Conservation (phyloP, 2,888 invertebrate species). For the Coelogynopora nodosa region DNA sequence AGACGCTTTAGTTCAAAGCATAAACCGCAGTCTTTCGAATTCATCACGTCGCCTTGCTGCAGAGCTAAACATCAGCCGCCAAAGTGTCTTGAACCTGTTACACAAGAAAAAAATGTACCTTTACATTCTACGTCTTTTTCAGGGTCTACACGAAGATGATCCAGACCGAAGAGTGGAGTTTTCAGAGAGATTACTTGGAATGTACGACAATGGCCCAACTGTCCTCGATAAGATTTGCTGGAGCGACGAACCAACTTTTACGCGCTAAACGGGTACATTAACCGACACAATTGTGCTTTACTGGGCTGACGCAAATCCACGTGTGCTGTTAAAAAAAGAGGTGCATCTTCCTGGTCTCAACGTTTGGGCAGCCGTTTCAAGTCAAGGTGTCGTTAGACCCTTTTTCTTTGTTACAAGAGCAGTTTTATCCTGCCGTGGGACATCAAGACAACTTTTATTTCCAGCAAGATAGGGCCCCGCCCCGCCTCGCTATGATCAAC, state of each 20-base stretch:
- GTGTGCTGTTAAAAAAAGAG: too few species aligned
- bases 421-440: too few species aligned
- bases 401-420: too few species aligned
- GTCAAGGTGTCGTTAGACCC: too few species aligned
- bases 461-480: too few species aligned
- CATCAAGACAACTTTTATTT: too few species aligned
- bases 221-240: background rate
- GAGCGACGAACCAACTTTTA: background rate
- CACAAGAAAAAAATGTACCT: background rate
- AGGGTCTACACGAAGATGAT: background rate
- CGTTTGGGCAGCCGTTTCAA: too few species aligned
- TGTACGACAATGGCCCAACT: background rate
- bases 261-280: too few species aligned
- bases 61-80: background rate
- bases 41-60: background rate
- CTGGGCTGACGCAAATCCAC: too few species aligned
- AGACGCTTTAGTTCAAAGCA: slow-evolving; percentile 14
- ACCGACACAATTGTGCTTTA: too few species aligned
- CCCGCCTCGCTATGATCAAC: too few species aligned
- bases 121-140: background rate
- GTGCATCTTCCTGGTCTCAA: too few species aligned
- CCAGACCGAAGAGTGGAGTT: background rate
- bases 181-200: background rate
- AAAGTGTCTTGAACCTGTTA: background rate
- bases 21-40: background rate